phyloP scores from a whole-genome alignment of 2,113 vertebrate genomes.

The Plecotus auritus region DNA sequence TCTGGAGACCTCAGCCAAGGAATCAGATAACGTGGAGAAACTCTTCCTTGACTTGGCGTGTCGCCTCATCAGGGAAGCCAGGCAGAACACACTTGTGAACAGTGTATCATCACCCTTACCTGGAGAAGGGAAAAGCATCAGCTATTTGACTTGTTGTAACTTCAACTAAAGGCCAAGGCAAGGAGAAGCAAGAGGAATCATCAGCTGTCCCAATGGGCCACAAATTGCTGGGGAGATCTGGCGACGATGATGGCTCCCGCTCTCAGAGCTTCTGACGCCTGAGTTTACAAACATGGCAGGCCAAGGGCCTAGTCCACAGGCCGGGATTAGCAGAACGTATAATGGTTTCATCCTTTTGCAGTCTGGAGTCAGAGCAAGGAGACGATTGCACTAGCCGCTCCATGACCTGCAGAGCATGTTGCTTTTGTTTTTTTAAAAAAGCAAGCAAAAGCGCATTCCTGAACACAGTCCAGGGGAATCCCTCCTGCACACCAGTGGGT shows the following conservation, averaged over 20 bases:
- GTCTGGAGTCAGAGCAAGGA: conserved; percentile 69
- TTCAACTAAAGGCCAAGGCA: conserved; percentile 85
- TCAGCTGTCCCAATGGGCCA: conserved; percentile 60
- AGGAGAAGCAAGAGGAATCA: conserved; percentile 42
- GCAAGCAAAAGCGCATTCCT: conserved; percentile 63
- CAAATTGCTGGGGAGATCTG: conserved; percentile 58
- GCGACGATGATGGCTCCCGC: conserved; percentile 61
- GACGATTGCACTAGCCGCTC: conserved; percentile 58
- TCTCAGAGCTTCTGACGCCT: conserved; percentile 68
- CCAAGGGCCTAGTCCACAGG: conserved; percentile 68
- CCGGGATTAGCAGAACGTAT: conserved; percentile 68
- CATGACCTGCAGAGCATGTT: conserved; percentile 65
- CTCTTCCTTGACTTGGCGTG: conserved; percentile 98
- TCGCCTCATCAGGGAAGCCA: conserved; percentile 94
- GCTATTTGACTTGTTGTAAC: conserved; percentile 98
- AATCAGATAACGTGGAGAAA: conserved; percentile 98
- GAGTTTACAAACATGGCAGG: conserved; percentile 74
- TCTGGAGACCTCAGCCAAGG: conserved; percentile 98
- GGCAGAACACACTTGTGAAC: conserved; percentile 97
- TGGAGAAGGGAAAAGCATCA: conserved; percentile 97
- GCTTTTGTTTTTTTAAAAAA: conserved; percentile 67
- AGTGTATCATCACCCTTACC: conserved; percentile 94
- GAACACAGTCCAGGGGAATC: conserved; percentile 43
- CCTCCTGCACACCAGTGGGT: conserved; percentile 42
- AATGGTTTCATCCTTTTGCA: conserved; percentile 57